phyloP scores from a whole-genome alignment of 2,797 vertebrate species.

The Australoheros facetus region DNA sequence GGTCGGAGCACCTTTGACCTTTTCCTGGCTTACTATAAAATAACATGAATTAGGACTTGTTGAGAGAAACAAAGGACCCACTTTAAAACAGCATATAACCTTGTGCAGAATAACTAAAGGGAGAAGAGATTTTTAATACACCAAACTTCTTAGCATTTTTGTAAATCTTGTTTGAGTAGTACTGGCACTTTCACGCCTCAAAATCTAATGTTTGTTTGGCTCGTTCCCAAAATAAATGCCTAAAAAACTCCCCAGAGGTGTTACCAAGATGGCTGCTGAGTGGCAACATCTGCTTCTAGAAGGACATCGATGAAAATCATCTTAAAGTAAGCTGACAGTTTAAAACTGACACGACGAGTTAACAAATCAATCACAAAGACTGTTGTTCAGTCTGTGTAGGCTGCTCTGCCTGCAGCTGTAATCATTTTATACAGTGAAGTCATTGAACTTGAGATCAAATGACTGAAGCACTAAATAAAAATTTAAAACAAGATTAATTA shows the following conservation, averaged over 20 bases:
- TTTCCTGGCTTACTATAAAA: too few species aligned
- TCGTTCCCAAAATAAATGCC: background rate
- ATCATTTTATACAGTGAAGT: too few species aligned
- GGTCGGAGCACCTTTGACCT: too few species aligned
- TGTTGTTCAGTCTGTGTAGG: too few species aligned
- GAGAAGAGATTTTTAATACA: too few species aligned
- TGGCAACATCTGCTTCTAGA: background rate
- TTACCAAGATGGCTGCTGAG: fast-evolving
- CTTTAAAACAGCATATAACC: background rate
- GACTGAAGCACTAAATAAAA: too few species aligned
- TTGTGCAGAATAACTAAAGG: background rate
- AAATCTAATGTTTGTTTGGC: background rate
- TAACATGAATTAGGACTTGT: fast-evolving
- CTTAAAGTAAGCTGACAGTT: background rate
- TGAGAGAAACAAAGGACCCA: background rate
- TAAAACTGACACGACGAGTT: fast-evolving
- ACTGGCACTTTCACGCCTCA: background rate
- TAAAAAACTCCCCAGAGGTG: background rate
- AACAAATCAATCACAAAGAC: background rate
- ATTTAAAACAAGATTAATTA: slow-evolving; percentile 56
- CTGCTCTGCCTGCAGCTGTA: too few species aligned
- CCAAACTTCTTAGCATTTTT: background rate
- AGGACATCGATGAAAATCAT: background rate
- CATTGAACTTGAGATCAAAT: too few species aligned
- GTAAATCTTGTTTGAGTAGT: background rate